These are phyloP conservation scores for Buceros bicornis DNA, from an alignment of 2,797 vertebrate species.

Conservation along the genomic window DNA sequence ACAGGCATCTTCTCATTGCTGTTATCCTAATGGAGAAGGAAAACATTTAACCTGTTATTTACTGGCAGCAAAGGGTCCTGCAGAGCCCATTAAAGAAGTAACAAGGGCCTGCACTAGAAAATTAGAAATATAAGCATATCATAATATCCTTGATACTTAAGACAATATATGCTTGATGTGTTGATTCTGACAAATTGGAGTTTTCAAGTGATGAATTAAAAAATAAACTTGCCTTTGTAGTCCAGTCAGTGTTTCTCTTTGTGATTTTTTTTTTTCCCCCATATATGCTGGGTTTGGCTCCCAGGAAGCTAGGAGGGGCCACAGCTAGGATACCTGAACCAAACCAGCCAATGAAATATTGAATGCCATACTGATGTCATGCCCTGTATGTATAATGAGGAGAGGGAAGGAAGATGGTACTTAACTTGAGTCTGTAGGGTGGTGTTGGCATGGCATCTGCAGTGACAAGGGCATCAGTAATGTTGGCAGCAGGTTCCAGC, in stretches of 20 bases:
- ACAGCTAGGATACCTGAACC: no score
- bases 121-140: not conserved
- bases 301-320: no score
- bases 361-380: no score
- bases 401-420: no score
- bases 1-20: fast-evolving
- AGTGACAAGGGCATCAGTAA: no score
- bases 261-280: no score
- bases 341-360: no score
- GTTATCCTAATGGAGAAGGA: not conserved
- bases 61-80: not conserved
- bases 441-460: no score
- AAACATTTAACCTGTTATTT: not conserved
- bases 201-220: not conserved
- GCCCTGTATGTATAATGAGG: no score
- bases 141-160: not conserved
- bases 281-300: no score
- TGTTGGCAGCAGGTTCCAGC: no score
- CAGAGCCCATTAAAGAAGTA: not conserved
- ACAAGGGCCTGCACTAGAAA: not conserved
- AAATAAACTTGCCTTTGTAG: not conserved
- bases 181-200: not conserved
- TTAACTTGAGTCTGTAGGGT: no score
- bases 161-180: not conserved
- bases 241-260: not conserved